Conservation (phyloP, 2,113 vertebrate genomes). For the Alethe castanea region DNA sequence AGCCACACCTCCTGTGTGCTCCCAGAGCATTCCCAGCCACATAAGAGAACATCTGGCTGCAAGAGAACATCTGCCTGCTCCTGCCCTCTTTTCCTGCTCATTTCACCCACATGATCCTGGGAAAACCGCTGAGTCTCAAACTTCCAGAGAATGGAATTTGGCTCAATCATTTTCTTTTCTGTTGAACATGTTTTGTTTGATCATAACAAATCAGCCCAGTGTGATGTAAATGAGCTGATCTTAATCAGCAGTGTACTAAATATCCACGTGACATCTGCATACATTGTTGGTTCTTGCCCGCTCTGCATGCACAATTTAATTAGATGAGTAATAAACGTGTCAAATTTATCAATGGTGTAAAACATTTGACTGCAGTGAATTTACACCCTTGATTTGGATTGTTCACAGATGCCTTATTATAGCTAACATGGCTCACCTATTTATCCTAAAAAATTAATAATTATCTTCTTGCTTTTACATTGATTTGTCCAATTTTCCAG, state of each 20-base stretch:
- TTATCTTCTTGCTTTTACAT: constrained; percentile 25
- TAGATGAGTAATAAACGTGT: constrained; percentile 37
- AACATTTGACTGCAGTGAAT: constrained; percentile 8
- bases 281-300: not conserved
- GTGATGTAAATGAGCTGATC: constrained; percentile 1
- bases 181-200: not conserved
- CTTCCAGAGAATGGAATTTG: not conserved
- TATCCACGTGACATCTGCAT: not conserved
- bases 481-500: constrained; percentile 55
- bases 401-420: not conserved
- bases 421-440: not conserved
- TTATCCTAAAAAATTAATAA: not conserved
- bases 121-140: not conserved
- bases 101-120: not conserved
- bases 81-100: not conserved
- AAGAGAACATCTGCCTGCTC: not conserved
- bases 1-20: not conserved
- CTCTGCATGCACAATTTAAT: constrained; percentile 21
- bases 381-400: not conserved
- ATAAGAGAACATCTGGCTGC: not conserved
- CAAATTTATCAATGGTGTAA: constrained; percentile 24
- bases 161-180: not conserved
- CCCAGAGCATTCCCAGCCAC: not conserved
- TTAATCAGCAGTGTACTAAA: constrained; percentile 7
- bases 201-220: constrained; percentile 6